Evolutionary conservation across 2,888 invertebrate species (phyloP).

Genomic region (Dicranocentrus wangi): DNA sequence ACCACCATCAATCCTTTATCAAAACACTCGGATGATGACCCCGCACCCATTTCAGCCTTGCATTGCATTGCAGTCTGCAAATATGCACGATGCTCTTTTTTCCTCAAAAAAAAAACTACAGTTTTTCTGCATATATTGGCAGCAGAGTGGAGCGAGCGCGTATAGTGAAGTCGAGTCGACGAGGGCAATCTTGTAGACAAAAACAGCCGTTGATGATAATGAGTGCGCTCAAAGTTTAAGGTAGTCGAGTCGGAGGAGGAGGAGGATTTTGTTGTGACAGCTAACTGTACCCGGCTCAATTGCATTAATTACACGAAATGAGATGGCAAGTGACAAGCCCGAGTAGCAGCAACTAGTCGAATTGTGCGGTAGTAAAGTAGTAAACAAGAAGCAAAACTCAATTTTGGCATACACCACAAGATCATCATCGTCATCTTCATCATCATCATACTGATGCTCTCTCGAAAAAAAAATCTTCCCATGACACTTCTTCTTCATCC

Average conservation of each 20-base stretch:
- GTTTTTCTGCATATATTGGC: conserved; percentile 39
- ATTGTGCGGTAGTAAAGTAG: no score
- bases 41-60: conserved; percentile 42
- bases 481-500: conserved; percentile 4
- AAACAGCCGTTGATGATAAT: not conserved
- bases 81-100: no score
- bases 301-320: conserved; percentile 56
- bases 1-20: conserved; percentile 31
- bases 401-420: no score
- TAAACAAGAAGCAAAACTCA: no score
- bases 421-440: no score
- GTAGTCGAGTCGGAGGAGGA: not conserved
- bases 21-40: conserved; percentile 62
- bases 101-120: conserved; percentile 61
- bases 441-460: not conserved
- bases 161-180: no score
- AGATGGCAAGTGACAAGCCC: conserved; percentile 50
- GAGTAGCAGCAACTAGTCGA: not conserved
- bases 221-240: not conserved
- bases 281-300: conserved; percentile 44
- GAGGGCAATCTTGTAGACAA: not conserved
- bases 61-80: conserved; percentile 22
- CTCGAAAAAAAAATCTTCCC: not conserved
- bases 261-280: conserved; percentile 48
- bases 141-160: no score